These are phyloP conservation scores for Leguminivora glycinivorella DNA, from an alignment of 1,140 invertebrate genomes.

Conservation along the genomic window DNA sequence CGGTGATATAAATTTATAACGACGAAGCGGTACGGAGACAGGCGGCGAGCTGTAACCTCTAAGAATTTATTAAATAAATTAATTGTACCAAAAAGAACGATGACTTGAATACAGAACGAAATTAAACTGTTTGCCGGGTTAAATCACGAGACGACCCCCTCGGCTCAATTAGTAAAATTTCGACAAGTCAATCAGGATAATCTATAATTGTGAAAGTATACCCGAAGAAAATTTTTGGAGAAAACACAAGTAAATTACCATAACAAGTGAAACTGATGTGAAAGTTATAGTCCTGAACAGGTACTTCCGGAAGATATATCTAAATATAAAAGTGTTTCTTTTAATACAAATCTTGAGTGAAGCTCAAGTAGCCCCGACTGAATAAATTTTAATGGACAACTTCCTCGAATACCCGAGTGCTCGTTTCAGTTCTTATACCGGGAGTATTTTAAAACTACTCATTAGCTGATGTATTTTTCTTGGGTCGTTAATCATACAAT, in stretches of 20 bases:
- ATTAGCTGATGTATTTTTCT: conserved; percentile 8
- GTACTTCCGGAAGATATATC: conserved; percentile 12
- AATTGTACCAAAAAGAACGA: conserved; percentile 65
- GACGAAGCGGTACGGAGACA: conserved; percentile 55
- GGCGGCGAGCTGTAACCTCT: conserved; percentile 51
- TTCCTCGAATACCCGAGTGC: conserved; percentile 35
- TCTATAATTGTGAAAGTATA: not conserved
- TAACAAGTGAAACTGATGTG: conserved; percentile 8
- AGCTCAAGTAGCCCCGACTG: conserved; percentile 36
- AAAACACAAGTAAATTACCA: conserved; percentile 1
- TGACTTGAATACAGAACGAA: conserved; percentile 52
- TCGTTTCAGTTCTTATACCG: conserved; percentile 15
- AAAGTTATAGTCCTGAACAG: not conserved
- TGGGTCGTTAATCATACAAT: not conserved
- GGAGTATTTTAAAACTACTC: conserved; percentile 20
- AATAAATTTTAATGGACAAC: conserved; percentile 54
- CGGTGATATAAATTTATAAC: conserved; percentile 68
- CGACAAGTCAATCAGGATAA: conserved; percentile 22
- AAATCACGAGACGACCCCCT: conserved; percentile 10
- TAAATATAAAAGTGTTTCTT: conserved; percentile 24
- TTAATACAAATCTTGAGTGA: conserved; percentile 41
- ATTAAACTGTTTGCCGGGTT: conserved; percentile 28
- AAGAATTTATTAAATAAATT: conserved; percentile 72
- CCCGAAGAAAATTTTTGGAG: not conserved
- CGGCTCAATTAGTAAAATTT: conserved; percentile 15